Percentiles rank a stretch among this genome's conserved stretches.
Conservation (phyloP, 2,113 vertebrate genomes). For the Hyla sarda region DNA sequence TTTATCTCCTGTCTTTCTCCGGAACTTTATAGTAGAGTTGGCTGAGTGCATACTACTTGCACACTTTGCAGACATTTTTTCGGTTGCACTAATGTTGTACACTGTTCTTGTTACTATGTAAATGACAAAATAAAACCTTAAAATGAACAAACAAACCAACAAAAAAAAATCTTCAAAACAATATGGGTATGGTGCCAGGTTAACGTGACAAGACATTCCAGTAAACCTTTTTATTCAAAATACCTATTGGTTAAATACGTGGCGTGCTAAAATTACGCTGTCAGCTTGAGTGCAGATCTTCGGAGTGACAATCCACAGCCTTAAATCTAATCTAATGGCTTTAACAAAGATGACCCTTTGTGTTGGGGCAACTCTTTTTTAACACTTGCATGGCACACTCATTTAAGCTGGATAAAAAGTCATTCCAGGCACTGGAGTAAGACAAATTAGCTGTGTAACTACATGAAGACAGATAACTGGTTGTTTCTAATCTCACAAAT, state of each 20-base stretch:
- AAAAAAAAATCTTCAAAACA: background rate
- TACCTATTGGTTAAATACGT: background rate
- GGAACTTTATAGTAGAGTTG: too few species aligned
- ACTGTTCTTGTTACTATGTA: too few species aligned
- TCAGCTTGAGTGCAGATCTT: background rate
- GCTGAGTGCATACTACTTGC: too few species aligned
- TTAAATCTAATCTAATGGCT: constrained; percentile 62
- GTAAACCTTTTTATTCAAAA: background rate
- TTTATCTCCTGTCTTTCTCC: too few species aligned
- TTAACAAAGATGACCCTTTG: constrained; percentile 62
- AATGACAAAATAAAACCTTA: too few species aligned
- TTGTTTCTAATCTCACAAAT: constrained; percentile 18
- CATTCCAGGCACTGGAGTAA: constrained; percentile 57
- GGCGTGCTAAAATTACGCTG: background rate
- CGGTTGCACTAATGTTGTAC: too few species aligned
- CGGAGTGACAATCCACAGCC: constrained; percentile 58
- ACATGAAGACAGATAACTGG: constrained; percentile 63
- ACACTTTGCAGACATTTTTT: too few species aligned
- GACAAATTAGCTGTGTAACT: constrained; percentile 62
- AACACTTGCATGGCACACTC: constrained; percentile 66
- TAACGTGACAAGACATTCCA: background rate
- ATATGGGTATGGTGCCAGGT: background rate
- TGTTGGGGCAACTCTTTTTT: constrained; percentile 67
- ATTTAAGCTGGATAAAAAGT: constrained; percentile 60
- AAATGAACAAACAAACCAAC: background rate